Evolutionary conservation across 64 coral and sea anemone genomes (phyloP), one percentile per base, ranked within the genome.

Genomic region (Pachyseris speciosa): DNA sequence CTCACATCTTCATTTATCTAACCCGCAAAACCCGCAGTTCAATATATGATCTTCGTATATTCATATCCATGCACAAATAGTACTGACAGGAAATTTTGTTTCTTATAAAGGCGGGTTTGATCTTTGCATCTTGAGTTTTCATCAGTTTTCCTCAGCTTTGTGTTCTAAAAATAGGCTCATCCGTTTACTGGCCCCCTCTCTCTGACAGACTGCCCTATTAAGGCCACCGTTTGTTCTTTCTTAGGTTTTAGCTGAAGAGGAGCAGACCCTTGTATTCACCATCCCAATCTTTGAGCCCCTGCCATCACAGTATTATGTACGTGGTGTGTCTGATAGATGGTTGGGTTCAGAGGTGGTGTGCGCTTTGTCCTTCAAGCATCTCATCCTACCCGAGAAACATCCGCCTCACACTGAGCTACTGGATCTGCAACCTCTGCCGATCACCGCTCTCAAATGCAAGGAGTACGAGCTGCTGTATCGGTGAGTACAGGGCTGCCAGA

Each of bases 211-310:
- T n/a, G n/a, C n/a, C n/a, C n/a, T n/a, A n/a, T n/a, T n/a, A n/a
- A n/a, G n/a, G n/a, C n/a, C n/a, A n/a, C 22, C 53, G 44, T 24
- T 40, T 58, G 4, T 38, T 42, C 2, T 44, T 22, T 69, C 0
- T 75, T 67, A 98, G 96, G 97, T 99, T 2, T 43, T 84, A 89
- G 16, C 87, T 45, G 84, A 87, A 27, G 97, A 99, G 31, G 89
- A 92, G 28, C 94, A 95, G 9, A 90, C 66, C 2, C 80, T 99
- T 6, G 90, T 99, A 20, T 99, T 99, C 48, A 99, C 93, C 16
- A 99, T 99, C 73, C 97, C 97, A 58, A 95, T 99, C 83, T 93
- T 99, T 41, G 97, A 99, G 48, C 97, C 97, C 16, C 83, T 99
- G 0, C 97, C 97, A 5, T 83, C 97, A 13, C 97, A 99, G 67